Conservation (phyloP, 2,888 invertebrate genomes). For the Caenorhabditis japonica region DNA sequence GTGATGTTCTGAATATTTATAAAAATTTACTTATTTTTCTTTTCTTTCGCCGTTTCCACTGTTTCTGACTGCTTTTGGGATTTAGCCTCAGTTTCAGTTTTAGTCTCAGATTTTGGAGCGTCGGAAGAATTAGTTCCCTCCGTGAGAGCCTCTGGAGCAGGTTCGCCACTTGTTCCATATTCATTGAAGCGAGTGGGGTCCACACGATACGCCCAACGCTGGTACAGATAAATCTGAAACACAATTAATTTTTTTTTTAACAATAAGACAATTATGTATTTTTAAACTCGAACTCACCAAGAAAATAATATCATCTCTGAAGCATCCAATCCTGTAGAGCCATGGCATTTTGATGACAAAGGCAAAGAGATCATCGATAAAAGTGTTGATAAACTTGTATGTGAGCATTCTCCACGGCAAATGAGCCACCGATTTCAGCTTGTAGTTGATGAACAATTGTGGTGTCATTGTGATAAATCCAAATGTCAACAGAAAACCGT, state of each 20-base stretch:
- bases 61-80: neutral
- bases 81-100: neutral
- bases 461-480: conserved; percentile 99
- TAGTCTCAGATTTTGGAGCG: neutral
- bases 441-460: conserved; percentile 95
- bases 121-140: too few species aligned
- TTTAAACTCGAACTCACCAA: conserved; percentile 82
- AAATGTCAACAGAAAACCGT: conserved; percentile 96
- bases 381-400: conserved; percentile 98
- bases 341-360: conserved; percentile 99
- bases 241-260: too few species aligned
- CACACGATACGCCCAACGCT: conserved; percentile 97
- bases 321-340: conserved; percentile 94
- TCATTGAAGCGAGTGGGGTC: conserved; percentile 95
- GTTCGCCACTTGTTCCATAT: conserved; percentile 94
- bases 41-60: neutral
- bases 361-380: conserved; percentile 99
- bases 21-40: conserved; percentile 27
- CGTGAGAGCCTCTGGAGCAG: too few species aligned
- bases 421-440: conserved; percentile 98
- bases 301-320: conserved; percentile 98
- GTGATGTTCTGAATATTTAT: too few species aligned
- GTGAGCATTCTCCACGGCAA: conserved; percentile 99
- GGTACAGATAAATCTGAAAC: conserved; percentile 86
- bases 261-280: too few species aligned